These are phyloP conservation scores for Motacilla tschutschensis DNA, from an alignment of 2,113 vertebrate genomes.

Conservation along the genomic window DNA sequence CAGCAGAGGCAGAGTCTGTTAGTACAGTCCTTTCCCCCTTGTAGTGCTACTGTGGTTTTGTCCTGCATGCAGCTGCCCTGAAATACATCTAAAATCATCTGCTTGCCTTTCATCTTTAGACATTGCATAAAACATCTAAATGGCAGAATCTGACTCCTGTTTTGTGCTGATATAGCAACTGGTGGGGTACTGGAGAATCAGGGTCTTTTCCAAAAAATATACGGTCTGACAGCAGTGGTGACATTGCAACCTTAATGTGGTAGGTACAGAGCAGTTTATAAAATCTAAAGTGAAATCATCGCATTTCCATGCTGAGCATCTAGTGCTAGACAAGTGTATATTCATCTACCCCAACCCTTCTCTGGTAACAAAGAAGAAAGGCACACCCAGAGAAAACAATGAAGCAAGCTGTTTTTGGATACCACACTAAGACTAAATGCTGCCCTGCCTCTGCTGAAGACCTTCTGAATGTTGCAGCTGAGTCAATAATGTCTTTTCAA, in stretches of 20 bases:
- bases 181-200: not conserved
- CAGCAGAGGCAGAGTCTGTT: not conserved
- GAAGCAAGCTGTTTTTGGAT: not conserved
- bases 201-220: not conserved
- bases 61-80: not conserved
- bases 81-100: not conserved
- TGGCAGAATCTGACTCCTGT: not conserved
- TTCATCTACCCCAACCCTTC: not conserved
- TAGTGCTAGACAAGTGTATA: not conserved
- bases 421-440: not conserved
- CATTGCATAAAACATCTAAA: not conserved
- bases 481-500: conserved; percentile 13
- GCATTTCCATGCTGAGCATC: not conserved
- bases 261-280: not conserved
- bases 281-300: not conserved
- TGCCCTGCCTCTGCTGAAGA: not conserved
- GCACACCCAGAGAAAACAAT: not conserved
- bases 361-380: not conserved
- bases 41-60: not conserved
- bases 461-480: not conserved
- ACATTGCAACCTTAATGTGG: not conserved
- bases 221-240: not conserved
- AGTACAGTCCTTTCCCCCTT: not conserved
- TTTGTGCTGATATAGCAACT: not conserved
- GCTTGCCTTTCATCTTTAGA: not conserved